A percentile compares a stretch with the other conserved stretches of the same genome.
These are phyloP conservation scores for Rhagoletis zephyria DNA, from an alignment of 1,140 invertebrate species.

Conservation along the genomic window DNA sequence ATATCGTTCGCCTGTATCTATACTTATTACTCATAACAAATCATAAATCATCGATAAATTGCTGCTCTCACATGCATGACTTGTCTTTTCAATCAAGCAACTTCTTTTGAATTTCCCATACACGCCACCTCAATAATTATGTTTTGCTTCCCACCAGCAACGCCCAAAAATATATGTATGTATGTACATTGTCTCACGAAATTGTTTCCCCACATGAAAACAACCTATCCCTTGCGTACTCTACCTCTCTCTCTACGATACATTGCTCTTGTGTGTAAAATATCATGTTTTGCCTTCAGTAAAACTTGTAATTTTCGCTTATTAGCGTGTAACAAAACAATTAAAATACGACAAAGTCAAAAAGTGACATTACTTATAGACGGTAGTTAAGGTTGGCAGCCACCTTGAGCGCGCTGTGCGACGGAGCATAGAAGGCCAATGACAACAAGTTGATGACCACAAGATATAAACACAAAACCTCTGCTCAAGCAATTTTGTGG, in stretches of 20 bases:
- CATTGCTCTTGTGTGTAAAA: neutral
- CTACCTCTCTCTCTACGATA: no score
- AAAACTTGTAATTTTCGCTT: neutral
- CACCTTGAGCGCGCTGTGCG: no score
- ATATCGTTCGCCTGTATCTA: neutral
- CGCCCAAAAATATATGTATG: neutral
- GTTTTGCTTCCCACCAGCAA: neutral
- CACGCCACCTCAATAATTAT: neutral
- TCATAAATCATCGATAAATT: conserved; percentile 22
- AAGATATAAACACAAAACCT: neutral
- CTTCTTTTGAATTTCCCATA: neutral
- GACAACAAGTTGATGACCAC: neutral
- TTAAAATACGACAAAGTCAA: conserved; percentile 15
- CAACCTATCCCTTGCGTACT: no score
- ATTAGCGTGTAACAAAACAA: conserved; percentile 19
- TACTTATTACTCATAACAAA: neutral
- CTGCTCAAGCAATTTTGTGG: neutral
- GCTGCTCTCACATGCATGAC: neutral
- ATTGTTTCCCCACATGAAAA: neutral
- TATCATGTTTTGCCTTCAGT: conserved; percentile 16
- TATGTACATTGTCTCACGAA: neutral
- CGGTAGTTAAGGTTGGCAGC: neutral
- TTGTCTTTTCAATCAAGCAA: neutral
- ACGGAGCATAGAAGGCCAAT: neutral
- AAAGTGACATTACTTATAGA: neutral